Evolutionary conservation across 2,888 invertebrate genomes (phyloP).

Genomic region (Oscheius sp.): DNA sequence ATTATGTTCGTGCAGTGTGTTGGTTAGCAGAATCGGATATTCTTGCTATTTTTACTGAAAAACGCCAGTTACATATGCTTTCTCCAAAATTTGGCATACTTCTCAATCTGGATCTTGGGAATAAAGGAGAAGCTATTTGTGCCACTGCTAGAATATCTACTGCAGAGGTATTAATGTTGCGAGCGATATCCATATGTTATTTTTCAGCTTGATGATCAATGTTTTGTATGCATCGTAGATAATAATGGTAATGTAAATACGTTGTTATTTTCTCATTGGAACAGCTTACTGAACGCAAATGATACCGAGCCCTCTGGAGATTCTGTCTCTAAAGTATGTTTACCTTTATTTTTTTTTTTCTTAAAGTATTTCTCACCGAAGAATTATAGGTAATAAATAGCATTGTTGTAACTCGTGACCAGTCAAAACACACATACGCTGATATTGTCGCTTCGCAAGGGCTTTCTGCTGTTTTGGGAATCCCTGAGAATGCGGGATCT

Average conservation of each 20-base stretch:
- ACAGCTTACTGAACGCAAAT: background rate
- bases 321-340: background rate
- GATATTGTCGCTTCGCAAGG: slow-evolving; percentile 4
- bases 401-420: background rate
- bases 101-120: background rate
- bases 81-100: background rate
- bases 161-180: background rate
- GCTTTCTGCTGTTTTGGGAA: background rate
- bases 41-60: slow-evolving; percentile 6
- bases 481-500: background rate
- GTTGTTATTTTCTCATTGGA: slow-evolving; percentile 19
- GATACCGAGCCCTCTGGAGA: slow-evolving; percentile 5
- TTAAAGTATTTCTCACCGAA: background rate
- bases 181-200: background rate
- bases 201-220: slow-evolving; percentile 17
- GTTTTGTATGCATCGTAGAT: slow-evolving; percentile 7
- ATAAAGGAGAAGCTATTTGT: background rate
- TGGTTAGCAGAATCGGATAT: slow-evolving; percentile 16
- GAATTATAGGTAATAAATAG: slow-evolving; percentile 6
- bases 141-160: background rate
- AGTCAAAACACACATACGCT: background rate
- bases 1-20: background rate
- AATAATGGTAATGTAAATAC: slow-evolving; percentile 1
- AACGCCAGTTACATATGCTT: background rate
- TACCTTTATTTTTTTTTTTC: background rate